These are phyloP conservation scores for Dryas iulia DNA, from an alignment of 1,140 invertebrate genomes.

Conservation along the genomic window DNA sequence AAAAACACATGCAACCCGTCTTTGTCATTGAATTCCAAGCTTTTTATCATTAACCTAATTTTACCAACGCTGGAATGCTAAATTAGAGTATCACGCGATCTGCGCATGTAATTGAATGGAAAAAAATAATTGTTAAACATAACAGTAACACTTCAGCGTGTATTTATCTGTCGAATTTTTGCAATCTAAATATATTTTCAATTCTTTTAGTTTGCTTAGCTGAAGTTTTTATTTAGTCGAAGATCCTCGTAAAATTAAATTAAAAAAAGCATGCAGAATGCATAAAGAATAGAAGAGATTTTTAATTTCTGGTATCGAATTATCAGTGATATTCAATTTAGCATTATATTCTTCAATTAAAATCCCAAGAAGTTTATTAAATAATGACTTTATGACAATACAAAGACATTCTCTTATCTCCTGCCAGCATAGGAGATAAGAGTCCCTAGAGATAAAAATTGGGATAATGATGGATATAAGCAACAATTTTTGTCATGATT, in stretches of 20 bases:
- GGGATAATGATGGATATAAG: background rate
- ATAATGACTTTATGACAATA: too few species aligned
- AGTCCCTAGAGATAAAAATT: background rate
- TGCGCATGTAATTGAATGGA: slow-evolving; percentile 24
- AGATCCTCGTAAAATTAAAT: too few species aligned
- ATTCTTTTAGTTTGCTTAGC: background rate
- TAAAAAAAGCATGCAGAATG: too few species aligned
- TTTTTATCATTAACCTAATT: slow-evolving; percentile 32
- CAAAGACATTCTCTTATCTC: too few species aligned
- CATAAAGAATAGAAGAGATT: too few species aligned
- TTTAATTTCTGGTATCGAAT: too few species aligned
- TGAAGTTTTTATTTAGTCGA: too few species aligned
- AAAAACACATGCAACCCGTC: background rate
- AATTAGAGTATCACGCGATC: slow-evolving; percentile 22
- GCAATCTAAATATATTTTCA: background rate
- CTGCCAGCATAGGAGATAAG: too few species aligned
- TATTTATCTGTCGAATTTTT: slow-evolving; percentile 13
- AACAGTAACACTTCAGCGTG: slow-evolving; percentile 23
- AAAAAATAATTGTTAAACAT: slow-evolving; percentile 32
- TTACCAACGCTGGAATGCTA: slow-evolving; percentile 17
- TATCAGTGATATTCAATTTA: too few species aligned
- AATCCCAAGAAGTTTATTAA: too few species aligned
- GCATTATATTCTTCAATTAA: too few species aligned
- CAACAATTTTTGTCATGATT: background rate
- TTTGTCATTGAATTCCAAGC: background rate